Evolutionary conservation across 1,140 invertebrate species (phyloP).

Genomic region (Tetramorium parvispinum): DNA sequence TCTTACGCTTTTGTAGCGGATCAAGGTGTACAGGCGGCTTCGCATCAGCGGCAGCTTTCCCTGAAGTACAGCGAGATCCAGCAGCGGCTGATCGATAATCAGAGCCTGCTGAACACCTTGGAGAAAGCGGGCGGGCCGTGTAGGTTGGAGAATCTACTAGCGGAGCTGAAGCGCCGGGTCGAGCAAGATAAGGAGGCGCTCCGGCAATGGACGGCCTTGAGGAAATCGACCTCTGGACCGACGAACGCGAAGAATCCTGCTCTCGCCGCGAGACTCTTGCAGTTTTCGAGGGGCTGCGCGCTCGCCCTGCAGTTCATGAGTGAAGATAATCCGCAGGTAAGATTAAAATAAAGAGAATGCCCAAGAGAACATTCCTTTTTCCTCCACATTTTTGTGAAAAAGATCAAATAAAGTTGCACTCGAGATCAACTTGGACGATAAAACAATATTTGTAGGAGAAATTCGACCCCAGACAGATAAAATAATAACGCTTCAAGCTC

Average conservation of each 20-base stretch:
- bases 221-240: slow-evolving; percentile 83
- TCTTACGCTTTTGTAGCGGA: slow-evolving; percentile 70
- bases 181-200: slow-evolving; percentile 90
- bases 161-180: slow-evolving; percentile 88
- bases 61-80: slow-evolving; percentile 93
- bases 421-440: background rate
- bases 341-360: background rate
- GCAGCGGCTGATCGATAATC: slow-evolving; percentile 96
- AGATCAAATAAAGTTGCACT: background rate
- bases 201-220: slow-evolving; percentile 90
- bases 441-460: background rate
- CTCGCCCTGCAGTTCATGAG: slow-evolving; percentile 92
- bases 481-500: background rate
- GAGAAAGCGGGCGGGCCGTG: slow-evolving; percentile 88
- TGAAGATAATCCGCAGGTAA: slow-evolving; percentile 65
- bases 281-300: slow-evolving; percentile 93
- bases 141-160: slow-evolving; percentile 83
- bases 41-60: slow-evolving; percentile 95
- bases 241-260: slow-evolving; percentile 80
- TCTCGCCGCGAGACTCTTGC: slow-evolving; percentile 90
- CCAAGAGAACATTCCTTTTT: background rate
- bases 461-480: background rate
- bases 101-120: slow-evolving; percentile 93
- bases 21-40: slow-evolving; percentile 91
- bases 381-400: background rate